Evolutionary conservation across 1,140 invertebrate species (phyloP).

Genomic region (Drosophila equinoxialis): DNA sequence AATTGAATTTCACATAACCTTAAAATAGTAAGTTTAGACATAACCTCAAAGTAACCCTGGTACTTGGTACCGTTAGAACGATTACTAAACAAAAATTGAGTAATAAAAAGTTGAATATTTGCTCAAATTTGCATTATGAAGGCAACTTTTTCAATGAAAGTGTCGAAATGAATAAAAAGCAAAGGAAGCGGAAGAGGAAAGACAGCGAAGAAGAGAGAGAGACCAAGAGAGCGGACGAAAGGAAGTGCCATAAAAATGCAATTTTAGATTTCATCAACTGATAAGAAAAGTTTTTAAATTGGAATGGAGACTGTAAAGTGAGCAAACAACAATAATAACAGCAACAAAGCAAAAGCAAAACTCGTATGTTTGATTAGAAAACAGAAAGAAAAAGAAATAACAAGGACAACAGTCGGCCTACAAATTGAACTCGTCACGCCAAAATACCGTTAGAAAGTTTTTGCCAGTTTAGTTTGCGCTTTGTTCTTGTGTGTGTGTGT

Average conservation of each 20-base stretch:
- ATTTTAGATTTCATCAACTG: slow-evolving; percentile 81
- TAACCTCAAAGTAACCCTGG: slow-evolving; percentile 38
- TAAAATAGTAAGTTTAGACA: not conserved
- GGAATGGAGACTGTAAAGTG: slow-evolving; percentile 76
- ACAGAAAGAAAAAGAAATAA: slow-evolving; percentile 45
- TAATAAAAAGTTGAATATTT: slow-evolving; percentile 18
- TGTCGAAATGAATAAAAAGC: slow-evolving; percentile 37
- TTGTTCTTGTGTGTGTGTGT: not conserved
- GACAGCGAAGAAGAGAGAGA: not conserved
- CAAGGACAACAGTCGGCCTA: slow-evolving; percentile 45
- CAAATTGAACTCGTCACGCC: slow-evolving; percentile 71
- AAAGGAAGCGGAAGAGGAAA: slow-evolving; percentile 19
- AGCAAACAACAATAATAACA: slow-evolving; percentile 42
- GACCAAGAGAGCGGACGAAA: not conserved
- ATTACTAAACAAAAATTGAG: slow-evolving; percentile 38
- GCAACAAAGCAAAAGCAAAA: slow-evolving; percentile 37
- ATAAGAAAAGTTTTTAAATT: slow-evolving; percentile 82
- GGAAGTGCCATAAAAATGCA: slow-evolving; percentile 60
- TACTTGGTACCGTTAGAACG: slow-evolving; percentile 15
- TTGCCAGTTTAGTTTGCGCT: slow-evolving; percentile 25
- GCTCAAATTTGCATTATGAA: slow-evolving; percentile 34
- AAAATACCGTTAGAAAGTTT: slow-evolving; percentile 77
- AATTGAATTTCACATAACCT: not conserved
- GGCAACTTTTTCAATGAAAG: slow-evolving; percentile 62
- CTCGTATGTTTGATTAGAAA: slow-evolving; percentile 72